phyloP scores from a whole-genome alignment of 2,888 invertebrate genomes.

The Cyrtodaria siliqua region DNA sequence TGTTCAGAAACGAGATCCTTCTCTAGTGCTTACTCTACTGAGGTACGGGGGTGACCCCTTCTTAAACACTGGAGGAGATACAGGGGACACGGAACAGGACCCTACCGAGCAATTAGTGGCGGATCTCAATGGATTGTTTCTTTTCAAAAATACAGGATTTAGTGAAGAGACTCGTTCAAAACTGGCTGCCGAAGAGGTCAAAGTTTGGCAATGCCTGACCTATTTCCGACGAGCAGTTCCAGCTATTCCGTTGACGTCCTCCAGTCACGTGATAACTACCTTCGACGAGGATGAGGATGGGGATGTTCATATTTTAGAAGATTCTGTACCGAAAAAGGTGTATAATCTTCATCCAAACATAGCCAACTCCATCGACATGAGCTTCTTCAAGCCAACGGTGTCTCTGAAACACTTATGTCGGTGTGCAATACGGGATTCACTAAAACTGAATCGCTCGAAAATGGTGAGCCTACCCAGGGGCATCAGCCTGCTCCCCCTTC shows the following conservation, averaged over 20 bases:
- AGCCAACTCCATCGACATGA: constrained; percentile 45
- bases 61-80: constrained; percentile 16
- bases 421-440: constrained; percentile 46
- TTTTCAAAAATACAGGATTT: constrained; percentile 68
- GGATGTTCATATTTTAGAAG: not conserved
- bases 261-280: constrained; percentile 54
- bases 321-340: constrained; percentile 21
- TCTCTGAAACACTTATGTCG: constrained; percentile 64
- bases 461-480: constrained; percentile 51
- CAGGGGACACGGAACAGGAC: constrained; percentile 39
- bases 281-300: constrained; percentile 15
- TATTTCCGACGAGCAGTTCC: constrained; percentile 56
- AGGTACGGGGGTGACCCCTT: constrained; percentile 70
- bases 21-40: constrained; percentile 57
- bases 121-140: constrained; percentile 66
- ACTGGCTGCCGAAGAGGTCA: constrained; percentile 56
- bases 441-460: constrained; percentile 13
- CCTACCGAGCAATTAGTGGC: constrained; percentile 63
- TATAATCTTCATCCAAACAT: constrained; percentile 63
- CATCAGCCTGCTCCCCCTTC: constrained; percentile 59
- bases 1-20: constrained; percentile 61
- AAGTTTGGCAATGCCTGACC: constrained; percentile 57
- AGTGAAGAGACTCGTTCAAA: constrained; percentile 52
- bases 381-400: constrained; percentile 43
- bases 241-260: constrained; percentile 47